A percentile compares a stretch with the other conserved stretches of the same genome.
These are phyloP conservation scores for Strigamia maritima DNA, from an alignment of 2,888 invertebrate genomes.

Conservation along the genomic window DNA sequence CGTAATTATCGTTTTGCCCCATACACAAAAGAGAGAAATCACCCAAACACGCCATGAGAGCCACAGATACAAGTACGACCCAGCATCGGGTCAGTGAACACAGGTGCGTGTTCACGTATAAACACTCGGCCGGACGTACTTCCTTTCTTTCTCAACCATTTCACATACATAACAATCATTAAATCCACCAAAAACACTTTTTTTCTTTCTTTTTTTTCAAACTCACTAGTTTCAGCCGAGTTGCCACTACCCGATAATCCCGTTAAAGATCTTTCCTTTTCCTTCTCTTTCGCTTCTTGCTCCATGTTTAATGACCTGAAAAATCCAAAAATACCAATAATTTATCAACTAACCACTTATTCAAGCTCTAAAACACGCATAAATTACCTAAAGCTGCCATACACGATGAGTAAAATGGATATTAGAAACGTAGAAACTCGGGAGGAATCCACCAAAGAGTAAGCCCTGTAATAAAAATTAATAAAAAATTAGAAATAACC, in stretches of 20 bases:
- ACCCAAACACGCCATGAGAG: too few species aligned
- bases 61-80: too few species aligned
- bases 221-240: constrained; percentile 61
- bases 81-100: too few species aligned
- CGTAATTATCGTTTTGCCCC: too few species aligned
- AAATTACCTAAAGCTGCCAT: constrained; percentile 78
- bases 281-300: constrained; percentile 80
- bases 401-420: constrained; percentile 94
- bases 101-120: too few species aligned
- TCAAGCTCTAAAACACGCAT: not conserved
- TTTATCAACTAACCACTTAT: not conserved
- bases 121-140: too few species aligned
- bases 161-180: too few species aligned
- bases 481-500: constrained; percentile 39
- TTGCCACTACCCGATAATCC: constrained; percentile 65
- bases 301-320: constrained; percentile 91
- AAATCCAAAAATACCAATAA: constrained; percentile 39
- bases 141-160: too few species aligned
- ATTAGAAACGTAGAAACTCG: constrained; percentile 94
- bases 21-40: too few species aligned
- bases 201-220: too few species aligned
- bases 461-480: constrained; percentile 64
- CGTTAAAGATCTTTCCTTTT: constrained; percentile 53
- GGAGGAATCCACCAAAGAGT: constrained; percentile 95
- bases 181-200: too few species aligned